Conservation (phyloP, 1,140 invertebrate species). For the Acromyrmex heyeri region DNA sequence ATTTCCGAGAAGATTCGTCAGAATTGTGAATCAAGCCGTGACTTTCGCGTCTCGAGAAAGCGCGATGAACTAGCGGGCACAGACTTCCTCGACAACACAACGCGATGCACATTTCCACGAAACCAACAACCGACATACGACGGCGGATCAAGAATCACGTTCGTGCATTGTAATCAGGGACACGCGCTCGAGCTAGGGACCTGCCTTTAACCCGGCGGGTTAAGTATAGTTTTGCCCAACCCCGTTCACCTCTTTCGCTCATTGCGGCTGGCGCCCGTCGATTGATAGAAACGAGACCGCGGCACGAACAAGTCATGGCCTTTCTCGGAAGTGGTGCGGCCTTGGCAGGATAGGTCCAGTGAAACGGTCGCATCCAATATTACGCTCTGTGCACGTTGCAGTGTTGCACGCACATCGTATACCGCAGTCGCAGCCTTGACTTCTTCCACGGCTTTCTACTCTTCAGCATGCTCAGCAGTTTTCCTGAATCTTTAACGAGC, state of each 20-base stretch:
- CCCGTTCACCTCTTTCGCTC: conserved; percentile 24
- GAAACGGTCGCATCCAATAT: conserved; percentile 50
- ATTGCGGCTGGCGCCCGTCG: background rate
- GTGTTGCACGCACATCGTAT: conserved; percentile 26
- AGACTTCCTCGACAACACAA: conserved; percentile 52
- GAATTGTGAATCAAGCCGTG: conserved; percentile 39
- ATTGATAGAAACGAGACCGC: conserved; percentile 37
- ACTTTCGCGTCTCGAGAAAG: conserved; percentile 70
- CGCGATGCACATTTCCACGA: conserved; percentile 62
- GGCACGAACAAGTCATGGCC: conserved; percentile 30
- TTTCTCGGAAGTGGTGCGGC: conserved; percentile 60
- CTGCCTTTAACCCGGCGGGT: conserved; percentile 71
- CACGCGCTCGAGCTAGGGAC: conserved; percentile 66
- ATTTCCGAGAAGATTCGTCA: conserved; percentile 54
- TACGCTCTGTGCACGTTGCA: conserved; percentile 41
- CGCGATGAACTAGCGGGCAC: conserved; percentile 27
- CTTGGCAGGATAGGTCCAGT: conserved; percentile 41
- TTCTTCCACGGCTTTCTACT: conserved; percentile 15
- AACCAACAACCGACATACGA: conserved; percentile 57
- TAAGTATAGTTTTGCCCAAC: conserved; percentile 68
- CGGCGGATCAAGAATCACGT: conserved; percentile 45
- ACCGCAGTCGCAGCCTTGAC: conserved; percentile 50
- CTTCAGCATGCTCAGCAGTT: background rate
- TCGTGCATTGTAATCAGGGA: conserved; percentile 73
- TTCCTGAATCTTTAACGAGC: conserved; percentile 8